Evolutionary conservation across 1,140 invertebrate genomes (phyloP), one percentile per base, ranked within the genome.

Genomic region (Chironomus striatipennis): DNA sequence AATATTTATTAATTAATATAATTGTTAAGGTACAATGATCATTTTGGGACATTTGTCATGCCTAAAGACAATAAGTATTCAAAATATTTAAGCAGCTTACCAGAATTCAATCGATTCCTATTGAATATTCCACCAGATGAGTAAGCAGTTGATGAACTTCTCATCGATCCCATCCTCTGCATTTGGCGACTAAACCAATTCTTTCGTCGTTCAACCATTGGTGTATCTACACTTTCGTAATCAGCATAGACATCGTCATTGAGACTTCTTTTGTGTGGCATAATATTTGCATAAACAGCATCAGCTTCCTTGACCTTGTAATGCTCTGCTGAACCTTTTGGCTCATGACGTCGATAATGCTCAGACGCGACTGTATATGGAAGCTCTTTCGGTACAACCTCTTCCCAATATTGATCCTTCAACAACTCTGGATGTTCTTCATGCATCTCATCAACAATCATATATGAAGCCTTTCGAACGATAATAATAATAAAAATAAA

Each of bases 361-460:
- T 94, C 92, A 6, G 92, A 93, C 0, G 91, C 92, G 0, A 94
- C 87, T 0, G 92, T 94, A 77, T 94, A 94, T 0, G 94, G 94
- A 76, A 96, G 82, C 79, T 94, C 92, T 80, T 91, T 91, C 0
- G 93, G 93, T 42, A 96, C 91, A 67, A 94, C 92, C 77, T 95
- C 93, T 78, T 95, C 93, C 93, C 93, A 96, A 79, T 93, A 94
- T 78, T 94, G 92, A 80, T 95, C 93, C 76, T 92, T 91, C 6
- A 94, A 82, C n/a, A 94, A 83, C 80, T 95, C 93, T 4, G 92
- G 92, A 80, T 94, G 92, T 80, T 94, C 92, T 78, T 94, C 92
- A 81, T 95, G 92, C 92, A 95, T 94, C 81, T 94, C 92, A 78
- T 95, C 93, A 0, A 95, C 93, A 75, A 94, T 94, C 91, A 94